Base-by-base conservation (phyloP, 2,113 vertebrate species). In the Himantopus leucocephalus region DNA sequence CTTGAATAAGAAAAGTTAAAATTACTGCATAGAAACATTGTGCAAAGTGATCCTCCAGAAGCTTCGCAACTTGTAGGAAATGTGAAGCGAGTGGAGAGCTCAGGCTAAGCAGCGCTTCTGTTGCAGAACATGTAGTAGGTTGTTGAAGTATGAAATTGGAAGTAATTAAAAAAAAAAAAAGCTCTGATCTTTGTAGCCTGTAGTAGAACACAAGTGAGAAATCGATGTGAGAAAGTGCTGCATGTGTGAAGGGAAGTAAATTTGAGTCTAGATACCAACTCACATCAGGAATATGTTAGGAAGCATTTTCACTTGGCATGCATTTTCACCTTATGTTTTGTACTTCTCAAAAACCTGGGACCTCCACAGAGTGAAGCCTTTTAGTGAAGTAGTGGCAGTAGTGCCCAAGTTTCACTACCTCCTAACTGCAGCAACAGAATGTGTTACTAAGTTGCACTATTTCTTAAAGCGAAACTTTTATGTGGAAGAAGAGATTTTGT, bases 401-500 rank as follows among this genome's bases (percentile, higher is more conserved):
- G 80, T 79, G 80, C 81, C 70, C 50, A 62, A 95, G 92, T 95
- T 97, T 95, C 94, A 83, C 94, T 96, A 95, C 97, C 91, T 95
- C 86, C 50, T 74, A 73, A 58, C 30, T 82, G 77, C 45, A 85
- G 75, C 74, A 90, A 66, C 92, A 91, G 80, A 94, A 88, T 32
- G 89, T 56, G 71, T 84, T 88, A 77, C 58, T 32, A 81, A 92
- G 74, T 55, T 89, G 35, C 70, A 72, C 4, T 23, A 47, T 76
- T 93, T 96, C 81, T 90, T 93, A 88, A 95, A 88, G 85, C 0
- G n/a, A 96, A 97, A 96, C 96, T 94, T 92, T 10, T 35, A 66
- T 73, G 84, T 95, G 95, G 81, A 94, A 85, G 91, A 66, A 85
- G 78, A 45, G 43, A 45, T 74, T 63, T 59, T 48, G 58, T 50